Base-by-base conservation (phyloP, 2,888 invertebrate genomes). In the Malacosoma neustria region DNA sequence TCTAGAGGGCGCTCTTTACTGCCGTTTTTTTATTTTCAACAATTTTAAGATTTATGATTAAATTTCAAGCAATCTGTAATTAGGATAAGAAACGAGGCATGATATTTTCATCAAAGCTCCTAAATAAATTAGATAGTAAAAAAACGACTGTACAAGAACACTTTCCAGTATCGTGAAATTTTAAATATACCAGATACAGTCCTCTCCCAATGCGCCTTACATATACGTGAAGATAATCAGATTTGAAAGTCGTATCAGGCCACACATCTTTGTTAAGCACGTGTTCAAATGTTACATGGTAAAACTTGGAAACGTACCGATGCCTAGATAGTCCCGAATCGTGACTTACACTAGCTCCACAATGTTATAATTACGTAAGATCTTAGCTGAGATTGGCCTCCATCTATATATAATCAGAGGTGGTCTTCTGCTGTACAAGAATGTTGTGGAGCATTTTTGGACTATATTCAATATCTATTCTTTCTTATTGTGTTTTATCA, bases 321-420 rank as follows among this genome's bases (percentile, higher is more conserved):
- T 53, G 60, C 54, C 61, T 59, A 72, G 79, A 81, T 77, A 80
- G 71, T 62, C 69, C 52, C n/a, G 66, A 72, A 66, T 81, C 84
- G 84, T 82, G 82, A 82, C 82, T 74, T 74, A 72, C 70, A 71
- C 77, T 70, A 70, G 68, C 55, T 41, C 51, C 54, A 60, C 61
- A 69, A 75, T 71, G 73, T 82, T 84, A 81, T 84, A 82, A 84
- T 84, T 84, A 81, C 76, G 65, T 61, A 51, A 74, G 80, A 80
- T 80, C 72, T 79, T 65, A 68, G 51, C 53, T 46, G 47, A 53
- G 72, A 74, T 74, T 69, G 64, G 63, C 55, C 61, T 57, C 61
- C 65, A 22, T 7, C 22, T 22, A 22, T n/a, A n/a, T n/a, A n/a
- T 22, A 22, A 22, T 22, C 22, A 22, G 22, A 22, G 22, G 22